Evolutionary conservation across 2,888 invertebrate species (phyloP).

Genomic region (Apodemia duryi): DNA sequence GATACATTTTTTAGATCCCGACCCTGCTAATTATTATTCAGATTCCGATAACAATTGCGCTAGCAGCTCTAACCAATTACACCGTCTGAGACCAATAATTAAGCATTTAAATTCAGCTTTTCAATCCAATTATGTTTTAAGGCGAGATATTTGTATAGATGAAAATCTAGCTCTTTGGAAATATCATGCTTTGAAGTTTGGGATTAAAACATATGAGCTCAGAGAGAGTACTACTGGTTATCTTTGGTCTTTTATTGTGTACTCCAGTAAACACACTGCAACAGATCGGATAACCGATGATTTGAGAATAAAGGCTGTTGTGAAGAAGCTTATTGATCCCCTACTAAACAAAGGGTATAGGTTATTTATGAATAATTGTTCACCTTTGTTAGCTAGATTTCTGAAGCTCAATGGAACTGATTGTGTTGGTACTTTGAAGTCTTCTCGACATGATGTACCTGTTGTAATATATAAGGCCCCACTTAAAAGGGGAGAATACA

Average conservation of each 20-base stretch:
- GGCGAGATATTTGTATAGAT: constrained; percentile 28
- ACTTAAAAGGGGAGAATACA: no score
- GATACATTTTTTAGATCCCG: constrained; percentile 22
- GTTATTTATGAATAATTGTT: constrained; percentile 32
- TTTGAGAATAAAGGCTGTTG: constrained; percentile 13
- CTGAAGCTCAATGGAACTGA: constrained; percentile 27
- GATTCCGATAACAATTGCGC: constrained; percentile 10
- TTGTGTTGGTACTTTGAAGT: neutral
- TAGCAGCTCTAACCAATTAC: constrained; percentile 17
- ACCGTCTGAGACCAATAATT: constrained; percentile 23
- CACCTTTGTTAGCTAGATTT: constrained; percentile 26
- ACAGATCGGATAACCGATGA: neutral
- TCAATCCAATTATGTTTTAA: constrained; percentile 21
- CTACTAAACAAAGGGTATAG: constrained; percentile 27
- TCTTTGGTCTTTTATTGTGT: no score
- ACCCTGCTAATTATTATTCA: neutral
- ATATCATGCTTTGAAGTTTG: no score
- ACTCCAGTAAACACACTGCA: no score
- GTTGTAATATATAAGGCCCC: no score
- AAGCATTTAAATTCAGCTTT: constrained; percentile 23
- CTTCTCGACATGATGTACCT: no score
- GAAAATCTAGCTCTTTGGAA: constrained; percentile 23
- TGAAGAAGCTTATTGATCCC: constrained; percentile 19
- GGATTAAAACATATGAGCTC: no score
- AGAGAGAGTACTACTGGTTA: no score